Percentiles rank a stretch among this genome's conserved stretches.
Evolutionary conservation across 2,113 vertebrate genomes (phyloP).

Genomic region (Gasterosteus aculeatus): DNA sequence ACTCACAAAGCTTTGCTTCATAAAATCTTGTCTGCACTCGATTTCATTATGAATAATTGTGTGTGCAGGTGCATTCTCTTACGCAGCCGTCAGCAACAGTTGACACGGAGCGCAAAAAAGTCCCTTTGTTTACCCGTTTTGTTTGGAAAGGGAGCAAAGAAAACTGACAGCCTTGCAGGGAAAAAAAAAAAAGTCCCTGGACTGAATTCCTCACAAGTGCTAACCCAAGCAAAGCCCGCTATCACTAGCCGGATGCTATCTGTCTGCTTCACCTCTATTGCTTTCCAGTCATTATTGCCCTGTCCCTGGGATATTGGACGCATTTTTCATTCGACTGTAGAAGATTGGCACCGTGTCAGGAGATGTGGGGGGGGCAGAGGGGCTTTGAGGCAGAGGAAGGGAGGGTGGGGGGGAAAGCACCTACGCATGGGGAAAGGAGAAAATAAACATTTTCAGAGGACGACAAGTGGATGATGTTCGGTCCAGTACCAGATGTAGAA

Average conservation of each 20-base stretch:
- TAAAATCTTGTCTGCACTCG: background rate
- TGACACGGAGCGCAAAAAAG: background rate
- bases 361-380: constrained; percentile 4
- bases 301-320: constrained; percentile 73
- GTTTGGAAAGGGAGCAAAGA: background rate
- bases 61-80: background rate
- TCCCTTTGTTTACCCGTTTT: background rate
- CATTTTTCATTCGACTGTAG: constrained; percentile 76
- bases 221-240: constrained; percentile 74
- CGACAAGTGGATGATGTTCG: constrained; percentile 52
- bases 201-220: constrained; percentile 44
- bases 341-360: constrained; percentile 65
- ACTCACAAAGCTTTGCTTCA: background rate
- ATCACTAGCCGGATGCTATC: constrained; percentile 73
- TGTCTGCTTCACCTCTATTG: constrained; percentile 76
- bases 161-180: constrained; percentile 36
- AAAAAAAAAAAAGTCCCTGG: constrained; percentile 39
- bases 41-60: background rate
- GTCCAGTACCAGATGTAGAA: constrained; percentile 7
- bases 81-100: constrained; percentile 1
- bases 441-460: constrained; percentile 40
- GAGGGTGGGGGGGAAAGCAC: constrained; percentile 11
- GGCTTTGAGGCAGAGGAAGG: constrained; percentile 11
- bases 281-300: constrained; percentile 77
- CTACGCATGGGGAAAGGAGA: constrained; percentile 7